These are phyloP conservation scores for Marronus borbonicus DNA, from an alignment of 2,888 invertebrate genomes.

Conservation along the genomic window DNA sequence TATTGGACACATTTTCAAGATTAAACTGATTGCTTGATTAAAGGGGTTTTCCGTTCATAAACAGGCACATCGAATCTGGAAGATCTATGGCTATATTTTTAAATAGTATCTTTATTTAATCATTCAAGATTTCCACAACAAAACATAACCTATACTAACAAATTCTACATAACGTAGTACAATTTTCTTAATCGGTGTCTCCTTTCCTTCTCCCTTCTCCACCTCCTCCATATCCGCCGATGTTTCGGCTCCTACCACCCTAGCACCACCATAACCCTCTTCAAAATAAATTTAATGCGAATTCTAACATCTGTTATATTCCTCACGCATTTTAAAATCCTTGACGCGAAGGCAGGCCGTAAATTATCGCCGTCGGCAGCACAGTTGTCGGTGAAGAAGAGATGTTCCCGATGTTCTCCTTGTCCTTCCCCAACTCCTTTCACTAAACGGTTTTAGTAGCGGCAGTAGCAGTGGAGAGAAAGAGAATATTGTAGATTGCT, in stretches of 20 bases:
- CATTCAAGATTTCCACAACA: no score
- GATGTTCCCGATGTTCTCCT: not conserved
- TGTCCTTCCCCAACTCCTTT: not conserved
- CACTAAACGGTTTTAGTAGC: not conserved
- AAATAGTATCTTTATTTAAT: no score
- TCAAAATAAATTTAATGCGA: slow-evolving; percentile 42
- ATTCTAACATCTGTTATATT: slow-evolving; percentile 46
- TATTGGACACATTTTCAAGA: no score
- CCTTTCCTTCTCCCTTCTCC: not conserved
- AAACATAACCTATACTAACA: no score
- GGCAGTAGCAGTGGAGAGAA: slow-evolving; percentile 10
- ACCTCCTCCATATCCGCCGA: not conserved
- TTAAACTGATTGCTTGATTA: no score
- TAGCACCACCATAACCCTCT: not conserved
- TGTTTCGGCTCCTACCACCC: slow-evolving; percentile 16
- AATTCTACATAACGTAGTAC: no score
- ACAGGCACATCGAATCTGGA: no score
- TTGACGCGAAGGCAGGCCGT: slow-evolving; percentile 41
- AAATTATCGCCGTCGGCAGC: slow-evolving; percentile 29
- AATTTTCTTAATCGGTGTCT: no score
- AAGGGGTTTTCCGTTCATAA: no score
- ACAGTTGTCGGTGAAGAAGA: slow-evolving; percentile 1
- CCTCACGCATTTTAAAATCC: slow-evolving; percentile 46
- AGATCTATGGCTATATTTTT: no score
- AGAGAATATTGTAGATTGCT: slow-evolving; percentile 33